These are phyloP conservation scores for Poeciliopsis turneri DNA, from an alignment of 2,797 vertebrate genomes.

Conservation along the genomic window DNA sequence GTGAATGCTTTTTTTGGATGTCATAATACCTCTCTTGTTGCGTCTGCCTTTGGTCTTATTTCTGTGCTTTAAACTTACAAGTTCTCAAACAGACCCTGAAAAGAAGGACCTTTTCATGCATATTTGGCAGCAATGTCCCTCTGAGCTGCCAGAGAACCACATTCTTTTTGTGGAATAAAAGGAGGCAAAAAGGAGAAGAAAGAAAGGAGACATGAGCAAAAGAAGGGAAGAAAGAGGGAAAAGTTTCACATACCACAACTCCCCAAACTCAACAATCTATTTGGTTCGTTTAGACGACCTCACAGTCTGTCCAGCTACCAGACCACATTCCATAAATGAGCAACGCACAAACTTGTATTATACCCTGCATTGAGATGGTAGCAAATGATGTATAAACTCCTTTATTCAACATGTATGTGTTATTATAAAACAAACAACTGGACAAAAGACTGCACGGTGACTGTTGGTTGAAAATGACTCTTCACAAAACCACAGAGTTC, in stretches of 20 bases:
- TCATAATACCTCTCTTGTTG: constrained; percentile 39
- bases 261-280: constrained; percentile 65
- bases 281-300: constrained; percentile 64
- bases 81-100: constrained; percentile 60
- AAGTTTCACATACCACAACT: constrained; percentile 72
- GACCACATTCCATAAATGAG: constrained; percentile 66
- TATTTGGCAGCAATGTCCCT: constrained; percentile 66
- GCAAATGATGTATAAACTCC: constrained; percentile 26
- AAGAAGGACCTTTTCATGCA: constrained; percentile 74
- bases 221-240: constrained; percentile 14
- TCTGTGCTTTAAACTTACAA: constrained; percentile 55
- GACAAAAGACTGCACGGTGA: constrained; percentile 2
- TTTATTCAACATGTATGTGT: constrained; percentile 6
- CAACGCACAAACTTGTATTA: constrained; percentile 42
- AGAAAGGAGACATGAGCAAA: constrained; percentile 29
- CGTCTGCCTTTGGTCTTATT: constrained; percentile 33
- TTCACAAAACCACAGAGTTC: constrained; percentile 7
- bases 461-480: constrained; percentile 11
- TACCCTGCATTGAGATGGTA: background rate
- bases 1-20: constrained; percentile 23
- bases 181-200: constrained; percentile 36
- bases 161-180: constrained; percentile 24
- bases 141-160: constrained; percentile 46
- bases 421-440: constrained; percentile 1
- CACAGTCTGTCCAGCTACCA: constrained; percentile 65